A percentile compares a stretch with the other conserved stretches of the same genome.
These are phyloP conservation scores for Antheraea yamamai DNA, from an alignment of 2,888 invertebrate genomes.

Conservation along the genomic window DNA sequence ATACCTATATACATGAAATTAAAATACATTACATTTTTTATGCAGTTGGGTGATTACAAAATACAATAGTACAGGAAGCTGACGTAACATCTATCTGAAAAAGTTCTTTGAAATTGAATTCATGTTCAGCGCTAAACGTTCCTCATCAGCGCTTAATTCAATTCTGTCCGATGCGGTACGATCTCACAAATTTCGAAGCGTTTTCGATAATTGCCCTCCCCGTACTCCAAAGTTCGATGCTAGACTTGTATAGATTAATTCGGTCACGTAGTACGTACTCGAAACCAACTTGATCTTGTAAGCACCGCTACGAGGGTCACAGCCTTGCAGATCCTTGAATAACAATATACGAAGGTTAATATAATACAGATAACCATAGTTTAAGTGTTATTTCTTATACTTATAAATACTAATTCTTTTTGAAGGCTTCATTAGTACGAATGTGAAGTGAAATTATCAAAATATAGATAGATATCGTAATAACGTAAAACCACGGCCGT, in stretches of 20 bases:
- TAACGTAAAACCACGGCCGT: too few relatives aligned
- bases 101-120: background rate
- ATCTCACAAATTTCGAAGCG: conserved; percentile 26
- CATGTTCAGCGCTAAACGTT: background rate
- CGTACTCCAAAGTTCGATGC: conserved; percentile 17
- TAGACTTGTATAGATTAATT: conserved; percentile 28
- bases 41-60: background rate
- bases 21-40: too few relatives aligned
- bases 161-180: background rate
- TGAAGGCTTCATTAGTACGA: too few relatives aligned
- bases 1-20: too few relatives aligned
- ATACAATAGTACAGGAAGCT: background rate
- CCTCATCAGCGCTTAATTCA: background rate
- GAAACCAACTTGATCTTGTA: conserved; percentile 13
- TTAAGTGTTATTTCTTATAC: too few relatives aligned
- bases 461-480: too few relatives aligned
- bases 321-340: conserved; percentile 20
- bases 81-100: background rate
- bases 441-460: too few relatives aligned
- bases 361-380: conserved; percentile 2
- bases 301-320: conserved; percentile 23
- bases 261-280: conserved; percentile 18
- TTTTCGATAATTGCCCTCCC: conserved; percentile 31
- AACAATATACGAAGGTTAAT: conserved; percentile 13
- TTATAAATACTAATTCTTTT: too few relatives aligned